These are phyloP conservation scores for Axea sp. DNA, from an alignment of 2,888 invertebrate species.

Conservation along the genomic window DNA sequence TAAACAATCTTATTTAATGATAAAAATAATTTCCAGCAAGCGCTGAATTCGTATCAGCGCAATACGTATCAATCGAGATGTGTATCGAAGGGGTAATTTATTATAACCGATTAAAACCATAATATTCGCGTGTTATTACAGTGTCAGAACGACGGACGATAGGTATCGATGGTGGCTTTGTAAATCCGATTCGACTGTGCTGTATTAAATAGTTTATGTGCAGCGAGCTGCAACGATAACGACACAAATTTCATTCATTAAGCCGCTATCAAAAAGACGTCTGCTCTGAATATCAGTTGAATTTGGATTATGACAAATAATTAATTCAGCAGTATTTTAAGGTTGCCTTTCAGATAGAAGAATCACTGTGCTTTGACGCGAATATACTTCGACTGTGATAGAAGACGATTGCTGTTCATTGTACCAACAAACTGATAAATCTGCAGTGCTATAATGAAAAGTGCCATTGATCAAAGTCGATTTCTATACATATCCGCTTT, in stretches of 20 bases:
- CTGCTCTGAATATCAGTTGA: constrained; percentile 9
- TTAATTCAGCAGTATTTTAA: neutral
- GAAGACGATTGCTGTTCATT: too few species aligned
- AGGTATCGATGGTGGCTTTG: constrained; percentile 23
- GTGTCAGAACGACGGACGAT: constrained; percentile 19
- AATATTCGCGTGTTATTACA: constrained; percentile 35
- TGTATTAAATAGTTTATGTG: constrained; percentile 21
- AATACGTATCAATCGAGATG: constrained; percentile 16
- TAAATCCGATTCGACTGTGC: constrained; percentile 8
- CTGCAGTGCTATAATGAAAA: too few species aligned
- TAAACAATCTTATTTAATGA: neutral
- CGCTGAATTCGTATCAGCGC: neutral
- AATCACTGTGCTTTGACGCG: too few species aligned
- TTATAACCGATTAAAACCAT: constrained; percentile 21
- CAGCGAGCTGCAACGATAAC: constrained; percentile 16
- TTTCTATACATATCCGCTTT: too few species aligned
- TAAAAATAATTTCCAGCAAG: neutral
- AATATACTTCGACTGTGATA: too few species aligned
- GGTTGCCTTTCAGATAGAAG: too few species aligned
- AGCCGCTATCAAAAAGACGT: neutral
- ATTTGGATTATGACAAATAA: constrained; percentile 22
- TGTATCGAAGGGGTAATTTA: constrained; percentile 30
- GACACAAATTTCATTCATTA: constrained; percentile 45
- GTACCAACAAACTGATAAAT: too few species aligned
- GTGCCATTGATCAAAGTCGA: too few species aligned